A percentile compares a stretch with the other conserved stretches of the same genome.
phyloP scores from a whole-genome alignment of 2,888 invertebrate species.

The Nineta flava region DNA sequence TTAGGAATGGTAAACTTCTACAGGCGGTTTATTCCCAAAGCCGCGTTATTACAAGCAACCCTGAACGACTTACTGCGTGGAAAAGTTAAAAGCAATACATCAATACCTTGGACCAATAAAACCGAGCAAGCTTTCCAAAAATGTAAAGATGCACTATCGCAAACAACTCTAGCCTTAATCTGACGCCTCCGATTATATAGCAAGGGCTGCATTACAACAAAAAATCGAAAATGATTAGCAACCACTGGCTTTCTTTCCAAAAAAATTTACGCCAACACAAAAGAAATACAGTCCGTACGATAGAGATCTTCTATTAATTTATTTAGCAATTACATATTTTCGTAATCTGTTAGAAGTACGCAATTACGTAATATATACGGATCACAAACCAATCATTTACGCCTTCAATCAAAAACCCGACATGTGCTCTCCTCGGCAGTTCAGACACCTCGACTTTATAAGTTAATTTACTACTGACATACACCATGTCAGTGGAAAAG shows the following conservation, averaged over 20 bases:
- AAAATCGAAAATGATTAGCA: conserved; percentile 14
- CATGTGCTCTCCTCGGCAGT: background rate
- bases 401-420: conserved; percentile 17
- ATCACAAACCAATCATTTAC: conserved; percentile 21
- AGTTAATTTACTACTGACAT: conserved; percentile 21
- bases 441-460: conserved; percentile 11
- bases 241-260: conserved; percentile 14
- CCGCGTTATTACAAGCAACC: background rate
- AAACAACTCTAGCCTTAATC: conserved; percentile 17
- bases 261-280: background rate
- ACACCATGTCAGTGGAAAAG: conserved; percentile 16
- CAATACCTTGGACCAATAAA: background rate
- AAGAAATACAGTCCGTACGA: conserved; percentile 16
- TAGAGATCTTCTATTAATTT: conserved; percentile 23
- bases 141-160: conserved; percentile 14
- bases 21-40: background rate
- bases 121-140: conserved; percentile 15
- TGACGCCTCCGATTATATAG: conserved; percentile 21
- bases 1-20: conserved; percentile 4
- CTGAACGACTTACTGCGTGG: background rate
- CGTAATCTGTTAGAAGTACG: conserved; percentile 22
- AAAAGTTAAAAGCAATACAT: background rate
- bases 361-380: conserved; percentile 19
- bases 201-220: conserved; percentile 22
- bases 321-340: conserved; percentile 21